Percentiles rank a stretch among this genome's conserved stretches.
phyloP scores from a whole-genome alignment of 2,113 vertebrate species.

The Acrocephalus arundinaceus region DNA sequence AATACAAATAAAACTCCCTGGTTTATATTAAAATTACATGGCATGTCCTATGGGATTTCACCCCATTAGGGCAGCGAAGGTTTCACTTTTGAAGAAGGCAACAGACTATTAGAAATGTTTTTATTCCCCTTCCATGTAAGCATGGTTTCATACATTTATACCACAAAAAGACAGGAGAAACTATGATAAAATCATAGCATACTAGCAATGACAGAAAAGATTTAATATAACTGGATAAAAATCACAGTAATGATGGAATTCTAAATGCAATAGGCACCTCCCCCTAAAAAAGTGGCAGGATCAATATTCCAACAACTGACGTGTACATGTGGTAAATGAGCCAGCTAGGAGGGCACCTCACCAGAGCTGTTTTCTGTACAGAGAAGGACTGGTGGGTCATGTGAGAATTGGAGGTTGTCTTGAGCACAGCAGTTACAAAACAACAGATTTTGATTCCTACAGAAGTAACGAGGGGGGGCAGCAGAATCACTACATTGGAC shows the following conservation, averaged over 20 bases:
- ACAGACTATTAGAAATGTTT: background rate
- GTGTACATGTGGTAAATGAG: background rate
- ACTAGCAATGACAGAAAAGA: background rate
- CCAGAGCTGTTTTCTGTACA: background rate
- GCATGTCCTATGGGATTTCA: background rate
- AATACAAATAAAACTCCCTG: background rate
- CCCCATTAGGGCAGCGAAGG: background rate
- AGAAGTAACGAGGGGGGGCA: rapidly evolving
- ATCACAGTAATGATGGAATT: background rate
- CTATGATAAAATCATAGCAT: background rate
- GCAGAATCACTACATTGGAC: rapidly evolving
- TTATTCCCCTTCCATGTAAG: background rate
- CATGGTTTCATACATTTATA: background rate
- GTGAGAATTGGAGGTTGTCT: background rate
- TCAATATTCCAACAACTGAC: background rate
- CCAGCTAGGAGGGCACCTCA: background rate
- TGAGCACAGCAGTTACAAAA: background rate
- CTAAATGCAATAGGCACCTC: background rate
- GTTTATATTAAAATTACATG: background rate
- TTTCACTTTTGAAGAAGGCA: background rate
- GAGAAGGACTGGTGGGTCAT: background rate
- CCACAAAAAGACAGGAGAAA: background rate
- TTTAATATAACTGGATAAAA: background rate
- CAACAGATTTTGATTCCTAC: background rate
- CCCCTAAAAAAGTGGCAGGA: background rate